Evolutionary conservation across 37 sponge, comb jelly and placozoan species (phyloP), one percentile per base, ranked within the genome.

Genomic region (Oopsacas minuta): DNA sequence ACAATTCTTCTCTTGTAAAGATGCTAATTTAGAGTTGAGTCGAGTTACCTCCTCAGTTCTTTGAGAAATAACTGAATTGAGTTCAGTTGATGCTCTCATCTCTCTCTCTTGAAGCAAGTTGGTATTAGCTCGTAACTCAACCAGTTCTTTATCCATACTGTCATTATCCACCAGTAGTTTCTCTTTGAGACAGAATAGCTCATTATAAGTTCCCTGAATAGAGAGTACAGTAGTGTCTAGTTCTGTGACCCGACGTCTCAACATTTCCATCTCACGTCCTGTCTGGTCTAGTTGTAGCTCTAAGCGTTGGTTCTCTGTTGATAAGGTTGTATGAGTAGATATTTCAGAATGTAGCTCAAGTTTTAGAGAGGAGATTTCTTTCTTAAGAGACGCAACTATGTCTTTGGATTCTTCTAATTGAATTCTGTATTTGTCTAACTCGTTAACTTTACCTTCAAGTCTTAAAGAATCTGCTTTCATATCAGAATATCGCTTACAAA

Each of bases 31-130:
- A 12, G 75, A 10, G 28, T 61, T 61, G 75, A 61, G 75, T 61
- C 30, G 28, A 12, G 75, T 61, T 34, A 25, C 1, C 22, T 61
- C 75, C 28, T 61, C 75, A 61, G 7, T 61, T 12, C 75, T 10
- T 61, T 61, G 75, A n/a, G 75, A 61, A 61, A 61, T 61, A 61
- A 61, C 22, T 3, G 75, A 10, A 61, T 61, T 3, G 75, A 61
- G 75, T n/a, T 61, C 75, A n/a, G 22, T 61, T 34, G 22, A 7
- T 5, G 75, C 28, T 61, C 75, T 10, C 17, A 34, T 61, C 30
- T 61, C 75, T 61, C 75, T 25, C 1, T 61, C 75, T 61, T 61
- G 75, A 10, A 61, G 30, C 28, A 61, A 34, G 28, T 7, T 25
- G 5, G 22, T 61, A n/a, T 61, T 61, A 61, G 30, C 7, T 61